Conservation (phyloP, 2,113 vertebrate genomes). For the Clarias gariepinus region DNA sequence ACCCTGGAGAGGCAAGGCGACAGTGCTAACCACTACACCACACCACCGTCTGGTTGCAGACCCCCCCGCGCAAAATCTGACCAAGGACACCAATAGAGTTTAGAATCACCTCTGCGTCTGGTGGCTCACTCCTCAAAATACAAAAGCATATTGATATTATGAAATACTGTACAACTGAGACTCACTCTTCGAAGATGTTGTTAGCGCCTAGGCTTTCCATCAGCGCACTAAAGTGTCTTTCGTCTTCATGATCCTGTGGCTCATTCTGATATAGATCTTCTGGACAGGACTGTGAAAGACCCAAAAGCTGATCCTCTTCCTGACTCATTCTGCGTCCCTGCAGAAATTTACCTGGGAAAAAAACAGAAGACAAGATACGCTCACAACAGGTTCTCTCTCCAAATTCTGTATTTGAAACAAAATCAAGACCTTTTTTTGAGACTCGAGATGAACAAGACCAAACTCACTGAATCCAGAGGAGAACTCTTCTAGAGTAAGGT, state of each 20-base stretch:
- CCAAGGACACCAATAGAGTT: no score
- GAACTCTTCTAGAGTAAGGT: slow-evolving; percentile 87
- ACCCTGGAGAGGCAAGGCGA: no score
- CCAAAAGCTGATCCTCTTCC: slow-evolving; percentile 55
- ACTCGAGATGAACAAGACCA: neutral
- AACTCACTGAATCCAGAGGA: slow-evolving; percentile 89
- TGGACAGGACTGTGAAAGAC: slow-evolving; percentile 49
- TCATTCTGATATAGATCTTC: slow-evolving; percentile 74
- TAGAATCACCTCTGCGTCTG: no score
- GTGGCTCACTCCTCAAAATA: neutral
- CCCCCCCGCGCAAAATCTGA: no score
- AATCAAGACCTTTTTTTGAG: neutral
- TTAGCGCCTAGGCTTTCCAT: slow-evolving; percentile 84
- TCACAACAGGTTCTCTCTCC: neutral
- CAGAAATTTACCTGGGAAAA: slow-evolving; percentile 81
- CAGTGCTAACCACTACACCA: no score
- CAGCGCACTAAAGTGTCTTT: slow-evolving; percentile 82
- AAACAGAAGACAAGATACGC: neutral
- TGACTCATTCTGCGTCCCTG: slow-evolving; percentile 71
- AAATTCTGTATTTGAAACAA: neutral
- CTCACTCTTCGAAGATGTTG: slow-evolving; percentile 88
- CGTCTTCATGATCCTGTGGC: slow-evolving; percentile 75
- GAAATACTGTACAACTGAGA: slow-evolving; percentile 44
- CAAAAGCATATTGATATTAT: neutral
- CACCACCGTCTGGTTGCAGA: no score